Evolutionary conservation across 2,113 vertebrate genomes (phyloP).

Genomic region (Loxodonta africana): DNA sequence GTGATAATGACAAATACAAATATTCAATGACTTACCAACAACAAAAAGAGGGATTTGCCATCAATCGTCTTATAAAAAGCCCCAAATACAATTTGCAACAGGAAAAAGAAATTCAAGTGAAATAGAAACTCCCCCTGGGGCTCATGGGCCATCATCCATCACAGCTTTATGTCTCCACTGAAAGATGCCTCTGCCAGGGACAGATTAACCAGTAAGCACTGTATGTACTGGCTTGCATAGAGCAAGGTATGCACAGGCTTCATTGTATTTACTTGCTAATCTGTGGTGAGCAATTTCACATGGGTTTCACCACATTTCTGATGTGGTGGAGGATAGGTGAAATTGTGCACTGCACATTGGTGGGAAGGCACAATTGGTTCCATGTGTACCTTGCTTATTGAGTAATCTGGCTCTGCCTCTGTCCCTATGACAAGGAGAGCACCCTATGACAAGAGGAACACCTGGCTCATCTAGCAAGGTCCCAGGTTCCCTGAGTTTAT

Average conservation of each 20-base stretch:
- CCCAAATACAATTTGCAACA: constrained; percentile 28
- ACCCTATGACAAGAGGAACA: neutral
- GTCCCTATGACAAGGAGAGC: neutral
- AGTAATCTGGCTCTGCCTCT: too few species aligned
- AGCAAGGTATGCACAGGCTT: too few species aligned
- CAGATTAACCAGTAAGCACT: too few species aligned
- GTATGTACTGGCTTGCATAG: too few species aligned
- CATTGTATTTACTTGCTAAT: too few species aligned
- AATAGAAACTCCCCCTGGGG: neutral
- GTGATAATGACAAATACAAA: constrained; percentile 57
- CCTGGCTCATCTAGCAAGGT: neutral
- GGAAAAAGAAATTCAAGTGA: constrained; percentile 17
- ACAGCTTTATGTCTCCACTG: neutral
- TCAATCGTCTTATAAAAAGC: constrained; percentile 35
- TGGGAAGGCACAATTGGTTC: too few species aligned
- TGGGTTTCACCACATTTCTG: too few species aligned
- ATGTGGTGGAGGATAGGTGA: too few species aligned
- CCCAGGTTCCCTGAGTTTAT: neutral
- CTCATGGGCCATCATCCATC: neutral
- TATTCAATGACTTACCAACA: neutral
- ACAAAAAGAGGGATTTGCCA: constrained; percentile 19
- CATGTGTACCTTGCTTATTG: too few species aligned
- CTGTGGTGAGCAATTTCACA: too few species aligned
- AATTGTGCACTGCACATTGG: too few species aligned
- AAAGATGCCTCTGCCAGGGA: neutral